Evolutionary conservation across 2,888 invertebrate genomes (phyloP), one percentile per base, ranked within the genome.

Genomic region (Ypsolopha scabrella): DNA sequence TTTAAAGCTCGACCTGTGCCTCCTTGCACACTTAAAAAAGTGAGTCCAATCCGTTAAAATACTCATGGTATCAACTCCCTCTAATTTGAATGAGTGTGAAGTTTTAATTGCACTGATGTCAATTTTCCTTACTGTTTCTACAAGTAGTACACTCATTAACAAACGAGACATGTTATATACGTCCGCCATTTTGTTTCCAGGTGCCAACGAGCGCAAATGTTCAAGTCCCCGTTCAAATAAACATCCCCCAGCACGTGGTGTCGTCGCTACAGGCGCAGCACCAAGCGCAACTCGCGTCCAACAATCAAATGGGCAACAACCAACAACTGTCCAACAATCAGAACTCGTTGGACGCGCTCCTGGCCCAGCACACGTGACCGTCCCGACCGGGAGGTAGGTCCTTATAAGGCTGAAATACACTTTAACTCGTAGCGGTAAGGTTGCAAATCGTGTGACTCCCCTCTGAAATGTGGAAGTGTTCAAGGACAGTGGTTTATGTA

Each of bases 181-280:
- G 2, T 24, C 24, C 39, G 45, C 47, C 56, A n/a, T 34, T 51
- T 50, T 51, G 39, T 37, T 51, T 44, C 33, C 34, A 90, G 90
- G 89, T 90, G 52, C 89, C 90, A n/a, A 88, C 89, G 24, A 87
- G 89, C 55, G 65, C 72, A 10, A 89, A 88, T 71, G 81, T 88
- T 56, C 88, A 89, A 57, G 82, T 89, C 54, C 90, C 90, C 1
- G 89, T 91, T 13, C 90, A 91, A 71, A 91, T 91, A 60, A 90
- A 89, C 80, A 89, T 91, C 65, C 90, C 90, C 10, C 89, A 87
- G 58, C 87, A 87, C 69, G 74, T 87, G 60, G 75, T 85, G 58
- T 58, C 81, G 24, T 80, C 85, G 1, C 70, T 82, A 41, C 67
- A 72, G 41, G 70, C 62, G 41, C 56, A 58, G 6, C 48, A 50